These are phyloP conservation scores for Cryptosula pallasiana DNA, from an alignment of 2,888 invertebrate species.

Conservation along the genomic window DNA sequence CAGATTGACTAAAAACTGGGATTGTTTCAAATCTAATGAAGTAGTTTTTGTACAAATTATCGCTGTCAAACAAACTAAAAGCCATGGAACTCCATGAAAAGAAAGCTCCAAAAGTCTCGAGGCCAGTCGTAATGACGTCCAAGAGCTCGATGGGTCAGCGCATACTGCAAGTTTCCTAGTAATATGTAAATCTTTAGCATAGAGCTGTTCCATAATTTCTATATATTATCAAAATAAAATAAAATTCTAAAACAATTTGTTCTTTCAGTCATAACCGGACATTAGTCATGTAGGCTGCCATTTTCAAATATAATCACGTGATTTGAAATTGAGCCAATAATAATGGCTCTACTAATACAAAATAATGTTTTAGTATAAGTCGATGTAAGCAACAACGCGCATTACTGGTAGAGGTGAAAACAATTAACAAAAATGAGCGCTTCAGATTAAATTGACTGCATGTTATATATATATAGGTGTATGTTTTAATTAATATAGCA, in stretches of 20 bases:
- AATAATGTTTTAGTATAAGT: no score
- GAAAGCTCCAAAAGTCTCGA: slow-evolving; percentile 5
- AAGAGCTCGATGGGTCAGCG: slow-evolving; percentile 3
- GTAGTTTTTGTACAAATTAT: no score
- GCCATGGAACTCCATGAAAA: slow-evolving; percentile 16
- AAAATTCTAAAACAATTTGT: neutral
- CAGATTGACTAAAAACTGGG: neutral
- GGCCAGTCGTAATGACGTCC: neutral
- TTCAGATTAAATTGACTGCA: no score
- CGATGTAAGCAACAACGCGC: no score
- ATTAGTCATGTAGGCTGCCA: neutral
- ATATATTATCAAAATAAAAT: neutral
- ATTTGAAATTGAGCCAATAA: neutral
- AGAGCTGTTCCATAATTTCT: neutral
- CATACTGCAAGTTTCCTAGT: neutral
- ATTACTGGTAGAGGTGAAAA: no score
- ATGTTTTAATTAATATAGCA: no score
- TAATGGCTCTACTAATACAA: neutral
- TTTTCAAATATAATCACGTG: slow-evolving; percentile 16
- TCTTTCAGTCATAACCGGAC: no score
- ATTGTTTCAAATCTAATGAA: neutral
- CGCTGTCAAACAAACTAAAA: no score
- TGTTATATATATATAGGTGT: no score
- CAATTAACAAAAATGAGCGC: no score
- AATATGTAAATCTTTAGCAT: neutral